Base-by-base conservation (phyloP, 1,140 invertebrate genomes). In the Drosophila setifemur region DNA sequence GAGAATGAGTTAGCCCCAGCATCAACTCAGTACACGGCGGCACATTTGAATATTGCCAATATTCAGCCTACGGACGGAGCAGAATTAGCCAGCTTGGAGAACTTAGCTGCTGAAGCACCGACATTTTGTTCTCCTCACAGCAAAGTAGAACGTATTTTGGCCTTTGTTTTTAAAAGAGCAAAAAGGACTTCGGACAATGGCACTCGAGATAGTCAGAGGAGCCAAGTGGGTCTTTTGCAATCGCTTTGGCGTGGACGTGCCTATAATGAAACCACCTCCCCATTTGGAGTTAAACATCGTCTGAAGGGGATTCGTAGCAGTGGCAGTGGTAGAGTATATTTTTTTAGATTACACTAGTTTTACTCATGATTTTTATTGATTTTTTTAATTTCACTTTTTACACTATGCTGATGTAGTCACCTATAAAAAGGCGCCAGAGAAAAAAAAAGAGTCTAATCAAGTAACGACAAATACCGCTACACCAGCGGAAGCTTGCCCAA, bases 231-330 rank as follows among this genome's bases (percentile, higher is more conserved):
- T 11, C 48, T 90, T 2, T 61, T 90, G 55, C 71, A 76, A 2
- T 74, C 68, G 4, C 53, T 78, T 42, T 86, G 82, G 73, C 72
- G 71, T 31, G 64, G 76, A 4, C 54, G 73, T 52, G 49, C 49
- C 45, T 26, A 11, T 16, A 52, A 37, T n/a, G 23, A 63, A 9
- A 58, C 69, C 21, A 25, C 4, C 2, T 66, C 75, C 6, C 67
- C 67, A 1, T 76, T 89, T 42, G 60, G 31, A 39, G 55, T 60
- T 8, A 73, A 90, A 29, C 89, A 90, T 69, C 79, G 86, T 11
- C 70, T 90, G 2, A 90, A 90, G 31, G 89, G 89, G 28, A 90
- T 90, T 40, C 83, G 89, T 33, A 72, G 82, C 86, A 90, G 89
- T 67, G 89, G 89, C 67, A 90, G 79, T 75, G 89, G 89, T 90